Evolutionary conservation across 2,888 invertebrate species (phyloP), one percentile per base, ranked within the genome.

Genomic region (Cyclophora albipunctata): DNA sequence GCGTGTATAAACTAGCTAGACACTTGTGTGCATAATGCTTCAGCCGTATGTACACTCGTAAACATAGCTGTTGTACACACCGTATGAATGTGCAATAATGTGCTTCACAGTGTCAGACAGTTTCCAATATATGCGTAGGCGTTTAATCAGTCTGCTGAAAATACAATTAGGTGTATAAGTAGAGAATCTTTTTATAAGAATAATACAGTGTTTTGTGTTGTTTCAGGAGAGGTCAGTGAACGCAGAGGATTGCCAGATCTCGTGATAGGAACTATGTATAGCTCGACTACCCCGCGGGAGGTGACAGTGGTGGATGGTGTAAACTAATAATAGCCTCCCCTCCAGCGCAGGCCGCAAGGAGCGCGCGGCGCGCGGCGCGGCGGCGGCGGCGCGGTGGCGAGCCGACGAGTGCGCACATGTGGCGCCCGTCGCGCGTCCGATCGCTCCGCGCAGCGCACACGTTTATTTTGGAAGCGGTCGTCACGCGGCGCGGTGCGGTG

Each of bases 251-350:
- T 75, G 83, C 83, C 82, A 86, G 85, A 84, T 78, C 83, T 77
- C 73, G 75, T 75, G 84, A 83, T 81, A 75, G 71, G 71, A 76
- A 79, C 87, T 86, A 86, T 85, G 87, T 86, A 83, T 88, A 88
- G 85, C 78, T 67, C 67, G 75, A 78, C 83, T 82, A 84, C 86
- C 86, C 85, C 72, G 86, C 87, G 86, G 87, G 87, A 88, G 87
- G 87, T 86, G 87, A 86, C 87, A 85, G 85, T 85, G 86, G 87
- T 88, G 81, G 86, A 86, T 85, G 86, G 83, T 83, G 81, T 76
- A 68, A 67, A 85, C 86, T 86, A 88, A 85, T 87, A 86, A 85
- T 87, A 87, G 85, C 74, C 84, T 84, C 87, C 86, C 88, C 85
- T 84, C 87, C 86, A 85, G 84, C 74, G 82, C 70, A 76, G 79